Percentiles rank a stretch among this genome's conserved stretches.
Conservation (phyloP, 2,888 invertebrate species). For the Stenodema calcarata region DNA sequence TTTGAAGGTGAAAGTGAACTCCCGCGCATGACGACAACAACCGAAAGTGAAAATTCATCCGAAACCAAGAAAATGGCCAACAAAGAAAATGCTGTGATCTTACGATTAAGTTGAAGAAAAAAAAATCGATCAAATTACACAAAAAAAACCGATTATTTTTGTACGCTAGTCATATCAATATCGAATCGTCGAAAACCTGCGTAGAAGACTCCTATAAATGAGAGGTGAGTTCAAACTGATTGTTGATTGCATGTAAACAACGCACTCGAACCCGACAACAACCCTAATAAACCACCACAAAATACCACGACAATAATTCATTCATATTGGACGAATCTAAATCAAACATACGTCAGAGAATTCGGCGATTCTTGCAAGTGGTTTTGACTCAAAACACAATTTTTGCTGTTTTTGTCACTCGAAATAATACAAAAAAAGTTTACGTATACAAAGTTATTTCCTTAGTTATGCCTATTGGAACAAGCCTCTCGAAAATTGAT, state of each 20-base stretch:
- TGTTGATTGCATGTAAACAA: background rate
- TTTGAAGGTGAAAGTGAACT: slow-evolving; percentile 47
- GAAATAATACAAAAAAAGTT: too few species aligned
- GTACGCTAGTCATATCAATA: slow-evolving; percentile 37
- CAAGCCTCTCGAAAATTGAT: too few species aligned
- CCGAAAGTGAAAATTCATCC: slow-evolving; percentile 25
- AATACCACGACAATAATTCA: too few species aligned
- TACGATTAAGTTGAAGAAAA: slow-evolving; percentile 51
- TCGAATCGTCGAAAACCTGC: background rate
- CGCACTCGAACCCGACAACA: background rate
- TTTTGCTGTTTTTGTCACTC: too few species aligned
- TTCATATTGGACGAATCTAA: too few species aligned
- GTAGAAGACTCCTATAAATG: slow-evolving; percentile 28
- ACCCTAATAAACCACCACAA: too few species aligned
- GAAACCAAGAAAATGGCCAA: slow-evolving; percentile 54
- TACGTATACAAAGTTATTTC: too few species aligned
- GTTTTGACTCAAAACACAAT: too few species aligned
- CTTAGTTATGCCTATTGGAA: too few species aligned
- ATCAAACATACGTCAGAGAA: too few species aligned
- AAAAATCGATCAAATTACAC: background rate
- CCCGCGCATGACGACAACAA: slow-evolving; percentile 40
- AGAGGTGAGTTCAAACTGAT: slow-evolving; percentile 32
- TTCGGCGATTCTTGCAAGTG: too few species aligned
- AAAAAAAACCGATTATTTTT: background rate
- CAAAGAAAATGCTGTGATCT: slow-evolving; percentile 57